phyloP scores from a whole-genome alignment of 2,113 vertebrate species.

The Archilochus colubris region DNA sequence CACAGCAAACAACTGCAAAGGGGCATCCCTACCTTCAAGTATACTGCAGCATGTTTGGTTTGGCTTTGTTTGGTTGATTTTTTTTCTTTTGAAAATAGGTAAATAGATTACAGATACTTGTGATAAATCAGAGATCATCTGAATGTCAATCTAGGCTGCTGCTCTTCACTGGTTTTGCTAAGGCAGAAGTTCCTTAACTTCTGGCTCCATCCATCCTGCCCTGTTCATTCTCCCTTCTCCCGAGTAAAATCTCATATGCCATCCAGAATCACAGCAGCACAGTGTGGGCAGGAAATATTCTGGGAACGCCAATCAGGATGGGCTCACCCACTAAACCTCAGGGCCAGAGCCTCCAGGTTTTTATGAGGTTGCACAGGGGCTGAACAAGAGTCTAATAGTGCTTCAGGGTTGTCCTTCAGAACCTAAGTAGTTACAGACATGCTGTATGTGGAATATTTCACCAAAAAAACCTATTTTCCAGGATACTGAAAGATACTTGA shows the following conservation, averaged over 20 bases:
- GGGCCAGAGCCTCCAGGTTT: not conserved
- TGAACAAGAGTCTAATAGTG: not conserved
- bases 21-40: not conserved
- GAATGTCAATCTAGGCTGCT: not conserved
- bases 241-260: accelerated
- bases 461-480: not conserved
- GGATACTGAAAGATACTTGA: not conserved
- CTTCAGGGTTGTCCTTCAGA: not conserved
- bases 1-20: not conserved
- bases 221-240: not conserved
- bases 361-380: not conserved
- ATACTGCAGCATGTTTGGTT: not conserved
- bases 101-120: not conserved
- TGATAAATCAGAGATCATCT: not conserved
- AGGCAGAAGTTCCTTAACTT: not conserved
- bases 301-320: not conserved
- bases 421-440: not conserved
- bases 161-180: not conserved
- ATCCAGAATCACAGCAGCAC: not conserved
- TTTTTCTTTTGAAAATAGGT: not conserved
- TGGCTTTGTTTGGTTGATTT: not conserved
- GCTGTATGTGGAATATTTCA: not conserved
- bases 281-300: accelerated
- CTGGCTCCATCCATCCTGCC: not conserved
- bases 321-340: accelerated